phyloP scores from a whole-genome alignment of 2,797 vertebrate species.

The Euthynnus affinis region DNA sequence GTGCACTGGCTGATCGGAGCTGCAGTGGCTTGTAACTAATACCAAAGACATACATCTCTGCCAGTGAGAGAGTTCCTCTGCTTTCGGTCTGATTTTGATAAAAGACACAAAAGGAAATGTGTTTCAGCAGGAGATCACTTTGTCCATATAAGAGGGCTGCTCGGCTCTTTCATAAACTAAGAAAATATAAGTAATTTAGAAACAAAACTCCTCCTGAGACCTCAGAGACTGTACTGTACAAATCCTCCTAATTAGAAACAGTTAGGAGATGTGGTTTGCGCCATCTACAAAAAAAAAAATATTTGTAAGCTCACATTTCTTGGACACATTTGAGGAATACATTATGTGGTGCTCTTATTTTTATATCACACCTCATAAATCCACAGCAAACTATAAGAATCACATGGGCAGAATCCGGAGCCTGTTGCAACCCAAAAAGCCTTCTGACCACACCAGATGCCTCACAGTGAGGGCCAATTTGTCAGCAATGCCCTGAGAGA shows the following conservation, averaged over 20 bases:
- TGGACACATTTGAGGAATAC: conserved; percentile 48
- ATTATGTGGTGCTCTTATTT: conserved; percentile 54
- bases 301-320: conserved; percentile 53
- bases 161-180: conserved; percentile 4
- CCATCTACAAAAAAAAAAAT: conserved; percentile 17
- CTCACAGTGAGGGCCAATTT: background rate
- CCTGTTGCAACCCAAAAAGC: background rate
- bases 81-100: conserved; percentile 17
- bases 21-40: background rate
- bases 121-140: background rate
- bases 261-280: conserved; percentile 37
- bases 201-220: conserved; percentile 12
- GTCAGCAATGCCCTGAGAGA: conserved; percentile 1
- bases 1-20: conserved; percentile 4
- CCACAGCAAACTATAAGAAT: conserved; percentile 12
- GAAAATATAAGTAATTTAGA: conserved; percentile 11
- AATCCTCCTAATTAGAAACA: conserved; percentile 59
- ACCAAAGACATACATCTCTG: background rate
- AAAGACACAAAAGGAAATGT: conserved; percentile 17
- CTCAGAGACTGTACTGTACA: conserved; percentile 25
- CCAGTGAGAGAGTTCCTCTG: background rate
- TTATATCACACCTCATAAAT: conserved; percentile 58
- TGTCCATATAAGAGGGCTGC: background rate
- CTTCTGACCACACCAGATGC: conserved; percentile 17
- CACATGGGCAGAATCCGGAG: conserved; percentile 2